A percentile compares a stretch with the other conserved stretches of the same genome.
Evolutionary conservation across 1,140 invertebrate species (phyloP).

Genomic region (Akabosia matsudoensis): DNA sequence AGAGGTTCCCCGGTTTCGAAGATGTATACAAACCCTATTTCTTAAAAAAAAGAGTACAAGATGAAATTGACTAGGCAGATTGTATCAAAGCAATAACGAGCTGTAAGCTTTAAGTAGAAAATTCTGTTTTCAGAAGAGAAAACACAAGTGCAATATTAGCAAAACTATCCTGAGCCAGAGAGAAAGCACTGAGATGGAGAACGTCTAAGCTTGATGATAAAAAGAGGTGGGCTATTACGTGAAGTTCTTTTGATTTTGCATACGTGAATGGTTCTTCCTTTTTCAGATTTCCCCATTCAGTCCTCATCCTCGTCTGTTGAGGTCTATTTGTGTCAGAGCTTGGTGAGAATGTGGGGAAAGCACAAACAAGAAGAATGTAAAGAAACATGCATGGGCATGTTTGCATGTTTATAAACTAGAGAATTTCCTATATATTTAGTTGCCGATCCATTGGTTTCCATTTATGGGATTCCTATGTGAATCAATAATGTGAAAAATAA

Average conservation of each 20-base stretch:
- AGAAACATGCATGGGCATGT: neutral
- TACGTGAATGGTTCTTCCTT: neutral
- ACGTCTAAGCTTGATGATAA: neutral
- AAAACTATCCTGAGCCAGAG: neutral
- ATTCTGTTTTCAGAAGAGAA: neutral
- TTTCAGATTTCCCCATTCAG: neutral
- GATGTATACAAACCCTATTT: neutral
- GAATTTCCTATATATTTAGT: neutral
- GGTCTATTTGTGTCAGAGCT: neutral
- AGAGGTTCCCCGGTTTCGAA: neutral
- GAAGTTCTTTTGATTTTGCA: neutral
- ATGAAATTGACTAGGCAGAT: neutral
- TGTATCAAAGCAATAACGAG: neutral
- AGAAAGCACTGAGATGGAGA: neutral
- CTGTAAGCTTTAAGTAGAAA: neutral
- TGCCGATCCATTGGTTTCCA: neutral
- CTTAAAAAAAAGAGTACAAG: neutral
- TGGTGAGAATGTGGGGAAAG: neutral
- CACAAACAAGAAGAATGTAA: neutral
- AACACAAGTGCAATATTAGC: neutral
- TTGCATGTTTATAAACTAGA: too few relatives aligned
- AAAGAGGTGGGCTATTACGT: neutral
- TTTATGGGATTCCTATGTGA: too few relatives aligned
- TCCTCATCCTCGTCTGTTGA: neutral
- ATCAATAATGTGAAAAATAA: too few relatives aligned